Conservation (phyloP, 1,140 invertebrate species). For the Ericerus pela region DNA sequence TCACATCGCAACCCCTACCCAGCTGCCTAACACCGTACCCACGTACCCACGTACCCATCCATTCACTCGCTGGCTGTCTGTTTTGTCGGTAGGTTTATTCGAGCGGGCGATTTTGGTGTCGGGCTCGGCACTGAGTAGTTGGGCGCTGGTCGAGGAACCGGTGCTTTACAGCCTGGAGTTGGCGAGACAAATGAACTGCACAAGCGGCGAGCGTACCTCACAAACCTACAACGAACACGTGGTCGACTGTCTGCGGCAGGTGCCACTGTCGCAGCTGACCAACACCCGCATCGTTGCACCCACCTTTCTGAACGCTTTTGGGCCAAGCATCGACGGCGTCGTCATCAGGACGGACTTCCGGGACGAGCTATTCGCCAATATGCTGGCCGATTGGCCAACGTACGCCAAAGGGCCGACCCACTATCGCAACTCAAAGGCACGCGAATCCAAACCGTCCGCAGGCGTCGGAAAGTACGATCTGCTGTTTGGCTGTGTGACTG, state of each 20-base stretch:
- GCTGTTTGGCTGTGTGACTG: slow-evolving; percentile 68
- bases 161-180: slow-evolving; percentile 69
- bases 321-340: slow-evolving; percentile 71
- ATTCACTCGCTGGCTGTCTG: too few species aligned
- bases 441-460: slow-evolving; percentile 30
- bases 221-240: slow-evolving; percentile 58
- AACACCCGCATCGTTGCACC: slow-evolving; percentile 61
- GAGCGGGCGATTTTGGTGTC: slow-evolving; percentile 70
- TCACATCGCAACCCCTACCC: too few species aligned
- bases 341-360: slow-evolving; percentile 66
- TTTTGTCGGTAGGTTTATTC: slow-evolving; percentile 51
- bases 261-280: slow-evolving; percentile 59
- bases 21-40: too few species aligned
- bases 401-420: slow-evolving; percentile 14
- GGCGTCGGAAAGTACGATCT: slow-evolving; percentile 53
- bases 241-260: slow-evolving; percentile 63
- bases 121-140: slow-evolving; percentile 81
- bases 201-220: slow-evolving; percentile 56
- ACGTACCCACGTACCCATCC: too few species aligned
- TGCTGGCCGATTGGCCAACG: slow-evolving; percentile 24
- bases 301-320: slow-evolving; percentile 68
- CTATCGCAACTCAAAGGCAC: background rate
- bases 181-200: slow-evolving; percentile 71
- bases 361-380: slow-evolving; percentile 42
- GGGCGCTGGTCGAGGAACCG: slow-evolving; percentile 84